phyloP scores from a whole-genome alignment of 2,113 vertebrate genomes.

The Columba livia region DNA sequence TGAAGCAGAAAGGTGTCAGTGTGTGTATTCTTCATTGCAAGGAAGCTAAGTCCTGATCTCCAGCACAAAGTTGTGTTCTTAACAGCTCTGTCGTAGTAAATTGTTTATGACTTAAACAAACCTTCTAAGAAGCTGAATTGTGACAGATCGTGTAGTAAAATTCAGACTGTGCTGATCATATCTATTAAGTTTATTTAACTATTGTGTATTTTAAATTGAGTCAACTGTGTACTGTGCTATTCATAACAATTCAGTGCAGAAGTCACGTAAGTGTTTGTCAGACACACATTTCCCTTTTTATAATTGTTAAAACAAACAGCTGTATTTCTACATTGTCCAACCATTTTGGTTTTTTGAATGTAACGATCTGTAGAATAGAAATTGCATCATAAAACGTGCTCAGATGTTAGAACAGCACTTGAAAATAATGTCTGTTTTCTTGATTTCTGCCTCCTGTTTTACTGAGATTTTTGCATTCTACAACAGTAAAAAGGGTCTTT shows the following conservation, averaged over 20 bases:
- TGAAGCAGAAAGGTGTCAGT: fast-evolving
- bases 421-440: background rate
- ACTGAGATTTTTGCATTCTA: background rate
- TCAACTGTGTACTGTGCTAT: background rate
- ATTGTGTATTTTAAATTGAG: background rate
- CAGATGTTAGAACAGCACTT: background rate
- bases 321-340: background rate
- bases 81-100: fast-evolving
- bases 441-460: background rate
- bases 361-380: background rate
- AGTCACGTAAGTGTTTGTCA: background rate
- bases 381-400: background rate
- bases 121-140: background rate
- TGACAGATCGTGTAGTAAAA: background rate
- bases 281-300: background rate
- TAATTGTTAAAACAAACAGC: background rate
- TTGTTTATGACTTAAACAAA: background rate
- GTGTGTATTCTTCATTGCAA: background rate
- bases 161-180: background rate
- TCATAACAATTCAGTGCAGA: background rate
- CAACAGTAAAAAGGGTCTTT: background rate
- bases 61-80: background rate
- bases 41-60: background rate
- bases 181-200: background rate
- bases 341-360: background rate